Evolutionary conservation across 2,113 vertebrate species (phyloP).

Genomic region (Actenoides lindsayi): DNA sequence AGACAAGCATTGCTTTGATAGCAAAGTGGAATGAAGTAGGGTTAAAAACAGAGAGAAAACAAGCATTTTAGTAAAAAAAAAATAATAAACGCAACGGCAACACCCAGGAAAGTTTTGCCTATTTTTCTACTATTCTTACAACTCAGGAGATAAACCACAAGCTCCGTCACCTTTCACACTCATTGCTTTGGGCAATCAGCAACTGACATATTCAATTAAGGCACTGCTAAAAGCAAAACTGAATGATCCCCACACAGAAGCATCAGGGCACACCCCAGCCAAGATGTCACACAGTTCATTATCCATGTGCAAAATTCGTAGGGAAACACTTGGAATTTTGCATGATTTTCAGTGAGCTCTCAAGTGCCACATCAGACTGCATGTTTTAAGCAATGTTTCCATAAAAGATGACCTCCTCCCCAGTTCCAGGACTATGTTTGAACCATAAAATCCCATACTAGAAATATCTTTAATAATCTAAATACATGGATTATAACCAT

Average conservation of each 20-base stretch:
- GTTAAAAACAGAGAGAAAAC: neutral
- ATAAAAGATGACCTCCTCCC: neutral
- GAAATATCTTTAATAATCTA: neutral
- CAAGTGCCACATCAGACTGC: neutral
- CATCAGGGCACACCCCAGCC: neutral
- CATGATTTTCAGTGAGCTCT: neutral
- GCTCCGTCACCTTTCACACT: neutral
- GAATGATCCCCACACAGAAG: neutral
- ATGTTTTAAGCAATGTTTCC: neutral
- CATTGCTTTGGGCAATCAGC: neutral
- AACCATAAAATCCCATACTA: neutral
- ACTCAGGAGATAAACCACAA: neutral
- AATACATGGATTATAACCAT: neutral
- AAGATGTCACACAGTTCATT: neutral
- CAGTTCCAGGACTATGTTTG: neutral
- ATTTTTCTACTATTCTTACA: neutral
- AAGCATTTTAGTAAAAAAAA: neutral
- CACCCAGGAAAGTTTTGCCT: neutral
- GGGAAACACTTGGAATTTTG: neutral
- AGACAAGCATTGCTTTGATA: neutral
- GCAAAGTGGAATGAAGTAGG: neutral
- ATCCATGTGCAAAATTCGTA: neutral
- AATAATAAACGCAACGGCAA: neutral
- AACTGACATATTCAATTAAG: fast-evolving
- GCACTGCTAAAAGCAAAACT: neutral